phyloP scores from a whole-genome alignment of 2,888 invertebrate species.

The Steromphala cineraria region DNA sequence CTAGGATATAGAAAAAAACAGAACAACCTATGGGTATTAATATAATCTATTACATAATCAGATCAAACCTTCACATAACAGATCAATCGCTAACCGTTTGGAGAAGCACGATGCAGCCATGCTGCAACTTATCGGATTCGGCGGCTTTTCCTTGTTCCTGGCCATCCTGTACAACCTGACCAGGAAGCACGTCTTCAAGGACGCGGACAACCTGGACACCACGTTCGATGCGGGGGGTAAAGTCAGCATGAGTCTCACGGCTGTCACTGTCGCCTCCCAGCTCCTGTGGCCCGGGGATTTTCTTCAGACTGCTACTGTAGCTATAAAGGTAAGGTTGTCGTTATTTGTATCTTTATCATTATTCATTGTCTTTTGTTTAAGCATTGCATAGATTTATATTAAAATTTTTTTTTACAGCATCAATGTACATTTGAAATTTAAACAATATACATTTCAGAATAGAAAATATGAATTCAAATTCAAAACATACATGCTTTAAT shows the following conservation, averaged over 20 bases:
- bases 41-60: too few relatives aligned
- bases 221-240: slow-evolving; percentile 63
- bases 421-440: too few relatives aligned
- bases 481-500: too few relatives aligned
- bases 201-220: slow-evolving; percentile 59
- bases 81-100: slow-evolving; percentile 36
- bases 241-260: slow-evolving; percentile 57
- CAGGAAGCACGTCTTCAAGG: slow-evolving; percentile 53
- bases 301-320: slow-evolving; percentile 56
- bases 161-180: slow-evolving; percentile 56
- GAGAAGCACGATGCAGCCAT: slow-evolving; percentile 53
- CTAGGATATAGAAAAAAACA: too few relatives aligned
- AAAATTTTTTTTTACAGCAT: too few relatives aligned
- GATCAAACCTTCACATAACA: not conserved
- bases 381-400: too few relatives aligned
- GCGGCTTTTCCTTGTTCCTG: slow-evolving; percentile 55
- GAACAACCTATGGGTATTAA: too few relatives aligned
- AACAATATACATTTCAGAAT: too few relatives aligned
- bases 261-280: slow-evolving; percentile 61
- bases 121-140: slow-evolving; percentile 58
- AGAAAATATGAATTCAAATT: too few relatives aligned
- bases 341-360: too few relatives aligned
- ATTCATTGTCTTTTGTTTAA: too few relatives aligned
- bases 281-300: slow-evolving; percentile 62
- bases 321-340: slow-evolving; percentile 46